Evolutionary conservation across 1,140 invertebrate genomes (phyloP).

Genomic region (Drosophila quadrilineata): DNA sequence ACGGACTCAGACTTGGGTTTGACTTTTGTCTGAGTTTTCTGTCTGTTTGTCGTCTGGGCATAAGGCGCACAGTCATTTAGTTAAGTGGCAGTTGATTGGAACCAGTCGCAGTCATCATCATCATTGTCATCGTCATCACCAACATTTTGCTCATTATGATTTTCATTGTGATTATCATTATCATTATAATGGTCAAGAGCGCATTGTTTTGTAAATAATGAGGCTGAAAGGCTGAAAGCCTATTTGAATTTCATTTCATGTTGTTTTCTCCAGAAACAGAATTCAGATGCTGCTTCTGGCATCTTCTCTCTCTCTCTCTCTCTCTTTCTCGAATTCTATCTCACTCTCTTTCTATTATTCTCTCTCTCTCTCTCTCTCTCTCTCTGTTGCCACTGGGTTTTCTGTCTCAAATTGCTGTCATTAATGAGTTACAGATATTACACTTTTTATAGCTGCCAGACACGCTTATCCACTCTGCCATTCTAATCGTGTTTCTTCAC

Average conservation of each 20-base stretch:
- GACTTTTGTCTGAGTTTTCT: conserved; percentile 4
- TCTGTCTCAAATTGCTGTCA: conserved; percentile 67
- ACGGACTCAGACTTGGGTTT: conserved; percentile 14
- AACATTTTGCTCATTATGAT: conserved; percentile 6
- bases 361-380: neutral
- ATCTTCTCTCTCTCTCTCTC: neutral
- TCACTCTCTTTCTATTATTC: neutral
- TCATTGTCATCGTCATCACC: conserved; percentile 19
- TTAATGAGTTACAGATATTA: conserved; percentile 79
- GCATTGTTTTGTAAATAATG: conserved; percentile 6
- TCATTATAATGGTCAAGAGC: neutral
- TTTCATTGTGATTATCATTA: neutral
- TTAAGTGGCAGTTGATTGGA: conserved; percentile 79
- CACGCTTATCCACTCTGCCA: conserved; percentile 74
- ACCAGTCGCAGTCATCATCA: conserved; percentile 60
- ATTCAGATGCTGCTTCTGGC: conserved; percentile 30
- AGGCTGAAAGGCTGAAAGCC: conserved; percentile 13
- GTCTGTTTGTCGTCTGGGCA: conserved; percentile 35
- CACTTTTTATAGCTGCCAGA: conserved; percentile 76
- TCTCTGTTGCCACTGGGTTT: neutral
- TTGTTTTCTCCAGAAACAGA: conserved; percentile 25
- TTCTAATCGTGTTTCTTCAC: conserved; percentile 67
- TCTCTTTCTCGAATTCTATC: conserved; percentile 1
- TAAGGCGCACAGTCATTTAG: conserved; percentile 74
- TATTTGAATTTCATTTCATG: conserved; percentile 31